phyloP scores from a whole-genome alignment of 2,888 invertebrate genomes.

The Sminthurinus aureus region DNA sequence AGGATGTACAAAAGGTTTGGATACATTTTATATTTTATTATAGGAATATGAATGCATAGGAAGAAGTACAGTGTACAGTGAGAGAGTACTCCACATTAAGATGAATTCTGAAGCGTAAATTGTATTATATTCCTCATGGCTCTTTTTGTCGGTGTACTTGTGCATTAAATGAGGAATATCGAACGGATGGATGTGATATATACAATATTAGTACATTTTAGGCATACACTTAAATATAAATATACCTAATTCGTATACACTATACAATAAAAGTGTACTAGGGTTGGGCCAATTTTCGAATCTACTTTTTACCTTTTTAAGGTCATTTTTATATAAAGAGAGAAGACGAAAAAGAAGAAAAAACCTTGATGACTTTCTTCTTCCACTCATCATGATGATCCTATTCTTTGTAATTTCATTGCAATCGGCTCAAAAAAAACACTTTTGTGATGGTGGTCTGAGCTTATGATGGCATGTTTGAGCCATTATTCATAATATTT shows the following conservation, averaged over 20 bases:
- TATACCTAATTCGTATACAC: not conserved
- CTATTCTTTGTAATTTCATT: not conserved
- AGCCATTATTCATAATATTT: conserved; percentile 13
- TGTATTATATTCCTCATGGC: not conserved
- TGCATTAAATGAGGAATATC: not conserved
- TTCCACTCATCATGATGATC: not conserved
- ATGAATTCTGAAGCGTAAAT: not conserved
- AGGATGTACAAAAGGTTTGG: too few relatives aligned
- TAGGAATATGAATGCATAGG: not conserved
- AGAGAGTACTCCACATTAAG: not conserved
- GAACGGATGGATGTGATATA: not conserved
- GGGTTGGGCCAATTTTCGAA: not conserved
- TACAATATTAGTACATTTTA: too few relatives aligned
- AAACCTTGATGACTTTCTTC: too few relatives aligned
- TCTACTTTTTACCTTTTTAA: not conserved
- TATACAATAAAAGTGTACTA: not conserved
- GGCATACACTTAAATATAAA: not conserved
- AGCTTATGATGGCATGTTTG: not conserved
- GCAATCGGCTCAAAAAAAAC: not conserved
- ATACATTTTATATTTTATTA: too few relatives aligned
- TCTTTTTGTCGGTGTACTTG: not conserved
- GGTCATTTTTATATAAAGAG: conserved; percentile 1
- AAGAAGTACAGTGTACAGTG: not conserved
- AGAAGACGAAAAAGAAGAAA: not conserved
- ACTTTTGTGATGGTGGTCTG: not conserved